Base-by-base conservation (phyloP, 2,888 invertebrate genomes). In the Stegana nigrithorax region DNA sequence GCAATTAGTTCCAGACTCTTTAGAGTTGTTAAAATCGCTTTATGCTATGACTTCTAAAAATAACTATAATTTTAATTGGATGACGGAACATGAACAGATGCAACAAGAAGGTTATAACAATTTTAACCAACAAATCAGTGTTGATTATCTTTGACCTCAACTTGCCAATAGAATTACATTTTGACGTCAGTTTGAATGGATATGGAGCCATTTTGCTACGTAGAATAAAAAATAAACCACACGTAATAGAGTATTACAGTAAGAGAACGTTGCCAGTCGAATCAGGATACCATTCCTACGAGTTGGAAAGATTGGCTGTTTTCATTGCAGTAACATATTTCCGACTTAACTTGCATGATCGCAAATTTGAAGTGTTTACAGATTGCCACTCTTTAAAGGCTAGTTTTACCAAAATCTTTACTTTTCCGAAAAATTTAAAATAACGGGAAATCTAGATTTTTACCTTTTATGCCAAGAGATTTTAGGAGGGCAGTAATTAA, bases 271-370 rank as follows among this genome's bases (percentile, higher is more conserved):
- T 58, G 2, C 3, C 42, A 2, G 56, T 56, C 5, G 62, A 67
- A 29, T 55, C 63, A 5, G 59, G 55, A 32, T 67, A 69, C 55
- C 60, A 68, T 39, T 63, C 63, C 1, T 65, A 65, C 55, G 69
- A 69, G 32, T 60, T 69, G 50, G 67, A 69, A 27, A 67, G 67
- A 0, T 47, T 69, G 4, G 64, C 63, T 4, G 69, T 69, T 23
- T 60, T 65, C 14, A 67, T 60, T 29, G 51, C 62, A 0, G 42
- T 65, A n/a, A 65, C 62, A 29, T 55, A 65, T 63, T 68, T 70
- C 42, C 55, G 67, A 2, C 65, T 66, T 59, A 66, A 70, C 53
- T 56, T 67, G 26, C 23, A n/a, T n/a, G 29, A 10, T 10, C 29
- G 29, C 10, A 6, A 29, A 7, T 29, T 29, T 29, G 29, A 7